Evolutionary conservation across 2,113 vertebrate species (phyloP), one percentile per base, ranked within the genome.

Genomic region (Carassius auratus): DNA sequence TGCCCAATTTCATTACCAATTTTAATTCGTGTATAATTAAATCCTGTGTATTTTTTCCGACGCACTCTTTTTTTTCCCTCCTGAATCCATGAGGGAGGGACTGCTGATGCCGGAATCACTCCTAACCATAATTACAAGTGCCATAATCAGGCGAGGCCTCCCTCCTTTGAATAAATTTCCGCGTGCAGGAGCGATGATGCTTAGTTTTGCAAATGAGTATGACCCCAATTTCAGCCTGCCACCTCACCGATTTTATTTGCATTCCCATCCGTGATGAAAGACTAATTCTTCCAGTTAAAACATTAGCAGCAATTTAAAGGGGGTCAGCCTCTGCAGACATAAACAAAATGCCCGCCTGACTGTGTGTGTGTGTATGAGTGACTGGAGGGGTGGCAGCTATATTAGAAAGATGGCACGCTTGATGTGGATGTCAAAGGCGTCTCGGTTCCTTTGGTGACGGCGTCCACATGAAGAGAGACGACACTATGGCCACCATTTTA

Each of bases 1-100:
- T 97, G 97, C 96, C 97, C 97, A 97, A 95, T 98, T 98, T 97
- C 97, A 98, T 99, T 99, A 98, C 96, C 96, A 97, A 98, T 97
- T 98, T 98, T 98, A 98, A 98, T 99, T 98, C 95, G 96, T 96
- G 96, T 98, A 97, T 99, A 98, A 98, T 98, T 98, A 98, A 97
- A 99, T 97, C 96, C 96, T 96, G 97, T 97, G 96, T 99, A 98
- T 98, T 98, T 97, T 97, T 97, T 76, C 96, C 95, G 95, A 98
- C 96, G 97, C 96, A 95, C 96, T 96, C 95, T 92, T 96, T 96
- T 78, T 86, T 86, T 62, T 23, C 26, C 5, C 5, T 2, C 19
- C 68, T 21, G 97, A 97, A 97, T 96, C 96, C 96, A 97, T 97
- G 95, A 98, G 97, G 97, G 97, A 97, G 97, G 96, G 96, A 97